Evolutionary conservation across 2,113 vertebrate species (phyloP).

Genomic region (Trachemys scripta): DNA sequence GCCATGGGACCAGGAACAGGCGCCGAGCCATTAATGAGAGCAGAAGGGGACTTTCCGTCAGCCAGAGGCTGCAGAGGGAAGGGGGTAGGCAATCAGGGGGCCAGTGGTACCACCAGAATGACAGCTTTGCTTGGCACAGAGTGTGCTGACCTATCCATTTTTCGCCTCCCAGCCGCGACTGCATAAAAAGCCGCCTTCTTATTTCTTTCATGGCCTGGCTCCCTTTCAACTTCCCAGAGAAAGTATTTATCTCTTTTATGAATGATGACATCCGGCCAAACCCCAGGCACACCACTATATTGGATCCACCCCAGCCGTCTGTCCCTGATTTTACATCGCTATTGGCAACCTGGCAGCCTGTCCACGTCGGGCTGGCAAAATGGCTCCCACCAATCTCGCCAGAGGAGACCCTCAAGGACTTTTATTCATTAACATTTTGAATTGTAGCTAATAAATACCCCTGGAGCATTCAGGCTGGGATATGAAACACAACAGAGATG

Average conservation of each 20-base stretch:
- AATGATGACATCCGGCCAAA: slow-evolving; percentile 59
- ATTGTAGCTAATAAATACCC: slow-evolving; percentile 65
- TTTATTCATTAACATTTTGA: slow-evolving; percentile 72
- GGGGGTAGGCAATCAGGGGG: background rate
- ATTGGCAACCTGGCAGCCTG: slow-evolving; percentile 47
- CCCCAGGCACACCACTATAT: slow-evolving; percentile 40
- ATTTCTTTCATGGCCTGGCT: slow-evolving; percentile 4
- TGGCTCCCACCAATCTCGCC: slow-evolving; percentile 79
- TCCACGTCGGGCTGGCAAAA: slow-evolving; percentile 63
- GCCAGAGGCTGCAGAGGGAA: background rate
- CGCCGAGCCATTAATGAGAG: accelerated
- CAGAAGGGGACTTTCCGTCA: background rate
- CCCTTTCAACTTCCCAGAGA: slow-evolving; percentile 44
- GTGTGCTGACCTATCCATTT: background rate
- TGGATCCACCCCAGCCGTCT: slow-evolving; percentile 43
- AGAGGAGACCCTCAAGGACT: slow-evolving; percentile 84
- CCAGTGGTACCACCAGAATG: accelerated
- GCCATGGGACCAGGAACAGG: background rate
- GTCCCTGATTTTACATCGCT: slow-evolving; percentile 22
- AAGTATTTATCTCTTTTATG: slow-evolving; percentile 59
- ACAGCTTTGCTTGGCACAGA: background rate
- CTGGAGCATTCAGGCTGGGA: slow-evolving; percentile 22
- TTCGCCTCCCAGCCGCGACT: background rate
- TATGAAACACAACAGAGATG: slow-evolving; percentile 1
- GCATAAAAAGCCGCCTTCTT: background rate